Evolutionary conservation across 1,140 invertebrate genomes (phyloP).

Genomic region (Ylistrum balloti): DNA sequence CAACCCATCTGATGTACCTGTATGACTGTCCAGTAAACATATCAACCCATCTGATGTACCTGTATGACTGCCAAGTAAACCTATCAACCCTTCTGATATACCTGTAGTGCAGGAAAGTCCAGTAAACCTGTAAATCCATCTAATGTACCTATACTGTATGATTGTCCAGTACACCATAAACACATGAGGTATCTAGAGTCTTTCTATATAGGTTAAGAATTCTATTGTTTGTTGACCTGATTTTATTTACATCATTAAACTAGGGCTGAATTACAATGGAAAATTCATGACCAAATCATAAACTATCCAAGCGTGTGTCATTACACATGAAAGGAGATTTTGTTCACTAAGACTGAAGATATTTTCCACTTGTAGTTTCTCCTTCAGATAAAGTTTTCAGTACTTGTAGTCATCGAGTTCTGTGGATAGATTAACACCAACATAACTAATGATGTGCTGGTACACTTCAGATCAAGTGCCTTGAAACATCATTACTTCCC

Average conservation of each 20-base stretch:
- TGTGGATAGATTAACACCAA: background rate
- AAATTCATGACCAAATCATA: background rate
- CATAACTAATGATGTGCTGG: background rate
- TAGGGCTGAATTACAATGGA: background rate
- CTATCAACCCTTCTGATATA: too few species aligned
- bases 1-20: too few species aligned
- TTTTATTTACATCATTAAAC: background rate
- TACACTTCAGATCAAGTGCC: constrained; percentile 13
- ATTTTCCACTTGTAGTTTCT: constrained; percentile 1
- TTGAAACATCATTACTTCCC: constrained; percentile 4
- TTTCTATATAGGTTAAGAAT: background rate
- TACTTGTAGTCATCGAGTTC: background rate
- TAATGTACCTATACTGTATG: too few species aligned
- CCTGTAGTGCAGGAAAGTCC: too few species aligned
- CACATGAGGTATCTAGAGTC: background rate
- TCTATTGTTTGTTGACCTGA: background rate
- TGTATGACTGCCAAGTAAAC: too few species aligned
- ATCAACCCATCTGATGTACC: too few species aligned
- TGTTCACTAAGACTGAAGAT: background rate
- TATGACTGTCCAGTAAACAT: too few species aligned
- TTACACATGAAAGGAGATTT: constrained; percentile 31
- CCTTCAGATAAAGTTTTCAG: background rate
- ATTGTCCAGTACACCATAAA: background rate
- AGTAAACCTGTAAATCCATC: too few species aligned
- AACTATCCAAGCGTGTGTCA: constrained; percentile 21